These are phyloP conservation scores for Hiodon tergisus DNA, from an alignment of 2,113 vertebrate species.

Conservation along the genomic window DNA sequence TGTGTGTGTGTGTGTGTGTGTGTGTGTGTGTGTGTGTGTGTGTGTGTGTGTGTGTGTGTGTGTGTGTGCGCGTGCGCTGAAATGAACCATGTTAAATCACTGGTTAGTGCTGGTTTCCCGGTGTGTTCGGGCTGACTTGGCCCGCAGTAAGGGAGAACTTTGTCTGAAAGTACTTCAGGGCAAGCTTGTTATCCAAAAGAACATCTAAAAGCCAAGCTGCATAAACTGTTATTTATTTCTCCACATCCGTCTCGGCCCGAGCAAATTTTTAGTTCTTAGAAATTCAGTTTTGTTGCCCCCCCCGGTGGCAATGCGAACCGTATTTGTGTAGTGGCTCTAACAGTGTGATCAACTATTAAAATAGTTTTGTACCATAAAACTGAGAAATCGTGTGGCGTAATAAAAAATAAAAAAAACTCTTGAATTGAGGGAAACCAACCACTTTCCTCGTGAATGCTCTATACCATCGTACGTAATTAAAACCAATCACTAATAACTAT, in stretches of 20 bases:
- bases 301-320: not conserved
- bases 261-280: not conserved
- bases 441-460: no score
- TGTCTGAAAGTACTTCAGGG: not conserved
- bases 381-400: not conserved
- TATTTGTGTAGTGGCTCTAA: not conserved
- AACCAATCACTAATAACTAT: no score
- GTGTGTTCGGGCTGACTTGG: not conserved
- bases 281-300: not conserved
- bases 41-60: not conserved
- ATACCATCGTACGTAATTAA: no score
- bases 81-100: not conserved
- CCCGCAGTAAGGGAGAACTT: not conserved
- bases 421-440: no score
- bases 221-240: not conserved
- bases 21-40: no score
- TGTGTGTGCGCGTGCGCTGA: not conserved
- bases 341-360: not conserved
- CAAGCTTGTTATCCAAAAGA: not conserved
- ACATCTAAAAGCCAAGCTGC: not conserved
- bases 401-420: not conserved
- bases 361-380: not conserved
- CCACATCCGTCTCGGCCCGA: not conserved
- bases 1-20: no score
- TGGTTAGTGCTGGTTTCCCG: slow-evolving; percentile 2